Conservation (phyloP, 2,113 vertebrate genomes). For the Hyaena hyaena region DNA sequence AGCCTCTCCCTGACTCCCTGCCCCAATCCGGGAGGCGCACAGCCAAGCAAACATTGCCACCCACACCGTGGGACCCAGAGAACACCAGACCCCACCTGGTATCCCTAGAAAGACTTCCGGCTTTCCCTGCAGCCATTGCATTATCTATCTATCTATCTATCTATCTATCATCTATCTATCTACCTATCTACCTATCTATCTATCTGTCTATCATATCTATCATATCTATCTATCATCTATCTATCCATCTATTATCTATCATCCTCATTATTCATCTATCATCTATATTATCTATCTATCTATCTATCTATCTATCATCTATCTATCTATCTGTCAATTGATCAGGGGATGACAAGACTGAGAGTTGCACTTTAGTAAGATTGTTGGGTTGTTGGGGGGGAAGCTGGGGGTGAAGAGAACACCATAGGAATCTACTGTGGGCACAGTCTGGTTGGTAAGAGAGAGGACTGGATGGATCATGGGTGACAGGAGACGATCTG, state of each 20-base stretch:
- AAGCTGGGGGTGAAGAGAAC: rapidly evolving
- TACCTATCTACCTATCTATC: too few relatives aligned
- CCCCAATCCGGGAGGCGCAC: too few relatives aligned
- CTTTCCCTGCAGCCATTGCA: not conserved
- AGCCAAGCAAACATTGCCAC: too few relatives aligned
- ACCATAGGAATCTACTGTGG: not conserved
- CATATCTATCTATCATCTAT: too few relatives aligned
- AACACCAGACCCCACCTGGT: not conserved
- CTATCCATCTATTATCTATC: too few relatives aligned
- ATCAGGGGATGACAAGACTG: not conserved
- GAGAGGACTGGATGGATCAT: not conserved
- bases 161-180: too few relatives aligned
- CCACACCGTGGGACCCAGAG: not conserved
- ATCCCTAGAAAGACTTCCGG: rapidly evolving
- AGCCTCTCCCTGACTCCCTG: not conserved
- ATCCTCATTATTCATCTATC: too few relatives aligned
- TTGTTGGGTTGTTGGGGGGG: not conserved
- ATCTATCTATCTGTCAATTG: too few relatives aligned
- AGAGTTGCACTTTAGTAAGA: not conserved
- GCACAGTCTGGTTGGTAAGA: not conserved
- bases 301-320: too few relatives aligned
- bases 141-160: too few relatives aligned
- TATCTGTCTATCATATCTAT: too few relatives aligned
- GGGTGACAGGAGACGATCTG: not conserved
- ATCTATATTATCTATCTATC: too few relatives aligned